Conservation (phyloP, 2,888 invertebrate genomes). For the Tolmerus cingulatus region DNA sequence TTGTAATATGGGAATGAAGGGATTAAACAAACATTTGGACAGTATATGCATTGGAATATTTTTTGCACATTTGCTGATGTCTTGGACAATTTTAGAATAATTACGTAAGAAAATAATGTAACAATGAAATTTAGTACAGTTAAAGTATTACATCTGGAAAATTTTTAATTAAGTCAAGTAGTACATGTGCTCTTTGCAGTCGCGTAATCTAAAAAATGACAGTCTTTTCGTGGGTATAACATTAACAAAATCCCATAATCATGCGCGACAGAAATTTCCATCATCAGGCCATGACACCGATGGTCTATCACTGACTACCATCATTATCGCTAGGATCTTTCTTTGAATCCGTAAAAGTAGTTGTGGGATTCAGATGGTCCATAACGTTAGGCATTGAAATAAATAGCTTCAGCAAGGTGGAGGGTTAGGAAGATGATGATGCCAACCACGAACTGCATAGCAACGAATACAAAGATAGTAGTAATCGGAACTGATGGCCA, state of each 20-base stretch:
- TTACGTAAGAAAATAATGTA: too few relatives aligned
- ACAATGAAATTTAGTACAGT: neutral
- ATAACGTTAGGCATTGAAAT: neutral
- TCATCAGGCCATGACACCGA: neutral
- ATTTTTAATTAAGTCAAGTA: neutral
- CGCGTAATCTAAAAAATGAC: neutral
- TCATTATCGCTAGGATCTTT: neutral
- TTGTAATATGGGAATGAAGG: neutral
- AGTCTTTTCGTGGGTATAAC: neutral
- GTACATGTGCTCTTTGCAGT: neutral
- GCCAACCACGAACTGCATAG: neutral
- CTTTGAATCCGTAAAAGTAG: neutral
- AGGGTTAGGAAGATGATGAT: neutral
- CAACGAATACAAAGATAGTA: neutral
- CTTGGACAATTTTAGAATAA: too few relatives aligned
- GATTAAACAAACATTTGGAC: neutral
- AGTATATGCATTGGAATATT: neutral
- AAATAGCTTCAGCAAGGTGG: neutral
- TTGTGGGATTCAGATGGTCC: neutral
- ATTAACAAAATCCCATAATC: constrained; percentile 10
- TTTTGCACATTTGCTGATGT: neutral
- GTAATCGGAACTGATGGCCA: neutral
- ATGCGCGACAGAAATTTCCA: constrained; percentile 5
- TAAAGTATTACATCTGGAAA: neutral
- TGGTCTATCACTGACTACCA: neutral